phyloP scores from a whole-genome alignment of 2,797 vertebrate species.

The Miopithecus talapoin region DNA sequence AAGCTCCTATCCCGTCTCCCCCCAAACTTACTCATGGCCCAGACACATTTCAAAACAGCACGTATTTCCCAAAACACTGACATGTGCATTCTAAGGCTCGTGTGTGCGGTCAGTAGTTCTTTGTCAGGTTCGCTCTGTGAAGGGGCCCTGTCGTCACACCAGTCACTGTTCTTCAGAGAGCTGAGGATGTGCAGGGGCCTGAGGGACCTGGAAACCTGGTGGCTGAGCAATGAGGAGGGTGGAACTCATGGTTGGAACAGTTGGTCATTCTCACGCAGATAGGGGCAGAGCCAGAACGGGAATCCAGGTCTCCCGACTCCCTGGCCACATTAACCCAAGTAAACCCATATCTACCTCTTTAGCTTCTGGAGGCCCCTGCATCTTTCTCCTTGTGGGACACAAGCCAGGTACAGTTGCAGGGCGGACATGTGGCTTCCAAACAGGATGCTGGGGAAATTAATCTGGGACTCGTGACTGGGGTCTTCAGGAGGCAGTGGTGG shows the following conservation, averaged over 20 bases:
- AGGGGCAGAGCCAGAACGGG: not conserved
- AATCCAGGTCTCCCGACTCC: not conserved
- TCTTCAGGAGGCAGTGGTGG: not conserved
- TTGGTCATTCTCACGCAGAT: accelerated
- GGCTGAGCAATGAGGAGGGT: not conserved
- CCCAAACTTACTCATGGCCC: conserved; percentile 57
- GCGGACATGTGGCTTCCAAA: accelerated
- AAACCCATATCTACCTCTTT: not conserved
- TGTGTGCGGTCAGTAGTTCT: not conserved
- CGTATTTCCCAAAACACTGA: conserved; percentile 56
- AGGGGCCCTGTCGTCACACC: accelerated
- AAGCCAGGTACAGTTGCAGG: not conserved
- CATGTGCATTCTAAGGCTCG: not conserved
- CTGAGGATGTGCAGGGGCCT: not conserved
- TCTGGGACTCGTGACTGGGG: not conserved
- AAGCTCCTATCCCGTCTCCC: not conserved
- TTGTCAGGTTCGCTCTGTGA: not conserved
- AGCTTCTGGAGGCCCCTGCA: not conserved
- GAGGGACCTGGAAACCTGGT: not conserved
- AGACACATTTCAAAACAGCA: conserved; percentile 46
- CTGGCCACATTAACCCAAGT: not conserved
- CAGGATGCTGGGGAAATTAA: not conserved
- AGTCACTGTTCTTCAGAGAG: not conserved
- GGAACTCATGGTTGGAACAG: not conserved
- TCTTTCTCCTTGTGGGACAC: not conserved